These are phyloP conservation scores for Drusus annulatus DNA, from an alignment of 1,140 invertebrate genomes.

Conservation along the genomic window DNA sequence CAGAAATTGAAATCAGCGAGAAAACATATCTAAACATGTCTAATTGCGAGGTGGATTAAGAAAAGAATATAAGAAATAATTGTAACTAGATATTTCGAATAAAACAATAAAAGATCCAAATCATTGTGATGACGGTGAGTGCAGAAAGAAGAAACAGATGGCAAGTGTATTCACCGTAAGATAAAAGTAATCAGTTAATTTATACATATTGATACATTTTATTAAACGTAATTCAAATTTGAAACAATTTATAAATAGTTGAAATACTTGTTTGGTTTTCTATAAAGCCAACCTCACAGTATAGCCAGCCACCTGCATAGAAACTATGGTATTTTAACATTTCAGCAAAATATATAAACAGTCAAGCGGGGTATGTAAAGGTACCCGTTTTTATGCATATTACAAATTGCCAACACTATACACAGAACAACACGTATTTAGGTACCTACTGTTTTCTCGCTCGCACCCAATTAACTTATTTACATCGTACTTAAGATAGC, in stretches of 20 bases:
- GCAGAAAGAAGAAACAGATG: no score
- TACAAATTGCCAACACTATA: constrained; percentile 36
- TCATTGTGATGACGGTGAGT: no score
- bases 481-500: neutral
- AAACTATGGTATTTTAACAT: constrained; percentile 42
- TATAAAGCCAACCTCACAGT: neutral
- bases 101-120: no score
- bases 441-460: neutral
- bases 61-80: no score
- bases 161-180: no score
- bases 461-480: neutral
- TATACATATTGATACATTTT: neutral
- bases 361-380: constrained; percentile 46
- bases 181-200: no score
- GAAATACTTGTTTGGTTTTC: neutral
- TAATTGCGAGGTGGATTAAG: no score
- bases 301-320: neutral
- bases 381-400: constrained; percentile 28
- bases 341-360: constrained; percentile 38
- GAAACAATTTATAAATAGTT: neutral
- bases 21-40: neutral
- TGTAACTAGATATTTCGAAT: no score
- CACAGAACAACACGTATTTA: constrained; percentile 13
- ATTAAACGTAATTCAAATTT: neutral
- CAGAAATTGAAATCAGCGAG: constrained; percentile 3